Base-by-base conservation (phyloP, 2,888 invertebrate species). In the Erebia ligea region DNA sequence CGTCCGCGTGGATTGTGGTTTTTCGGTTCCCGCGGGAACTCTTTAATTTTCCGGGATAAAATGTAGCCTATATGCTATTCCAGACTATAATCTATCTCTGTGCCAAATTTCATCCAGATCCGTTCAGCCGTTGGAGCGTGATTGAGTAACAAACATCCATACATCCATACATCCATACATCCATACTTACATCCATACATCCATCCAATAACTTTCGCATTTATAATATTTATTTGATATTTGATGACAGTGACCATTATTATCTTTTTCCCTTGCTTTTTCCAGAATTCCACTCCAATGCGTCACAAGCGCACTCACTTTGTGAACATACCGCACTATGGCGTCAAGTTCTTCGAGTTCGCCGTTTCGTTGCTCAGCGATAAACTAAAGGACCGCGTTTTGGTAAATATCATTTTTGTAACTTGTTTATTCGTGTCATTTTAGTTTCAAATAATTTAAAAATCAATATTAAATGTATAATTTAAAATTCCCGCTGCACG, bases 221-320 rank as follows among this genome's bases (percentile, higher is more conserved):
- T n/a, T n/a, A n/a, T n/a, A n/a, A n/a, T n/a, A n/a, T n/a, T n/a
- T n/a, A n/a, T n/a, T n/a, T n/a, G n/a, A n/a, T n/a, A n/a, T n/a
- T n/a, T n/a, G n/a, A n/a, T 45, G 45, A 61, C n/a, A 40, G 25
- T 42, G n/a, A 40, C 3, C 3, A 54, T 54, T 6, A 17, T 64
- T 40, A 42, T 58, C 34, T 67, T 65, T 34, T 34, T 6, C 68
- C 93, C 93, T 45, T 34, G 34, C 34, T 34, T 34, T 34, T 34
- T 34, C 1, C 92, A 97, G 96, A 97, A 97, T 85, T 97, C 98
- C 1, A 96, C 98, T 19, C 98, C 98, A 2, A 97, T 98, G 96
- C 94, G 98, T 25, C 98, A 98, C 88, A 98, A 98, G 86, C 95
- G 96, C 77, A 97, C 98, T 0, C 97, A 98, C 84, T 97, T 98